phyloP scores from a whole-genome alignment of 2,113 vertebrate genomes.

The Ginglymostoma cirratum region DNA sequence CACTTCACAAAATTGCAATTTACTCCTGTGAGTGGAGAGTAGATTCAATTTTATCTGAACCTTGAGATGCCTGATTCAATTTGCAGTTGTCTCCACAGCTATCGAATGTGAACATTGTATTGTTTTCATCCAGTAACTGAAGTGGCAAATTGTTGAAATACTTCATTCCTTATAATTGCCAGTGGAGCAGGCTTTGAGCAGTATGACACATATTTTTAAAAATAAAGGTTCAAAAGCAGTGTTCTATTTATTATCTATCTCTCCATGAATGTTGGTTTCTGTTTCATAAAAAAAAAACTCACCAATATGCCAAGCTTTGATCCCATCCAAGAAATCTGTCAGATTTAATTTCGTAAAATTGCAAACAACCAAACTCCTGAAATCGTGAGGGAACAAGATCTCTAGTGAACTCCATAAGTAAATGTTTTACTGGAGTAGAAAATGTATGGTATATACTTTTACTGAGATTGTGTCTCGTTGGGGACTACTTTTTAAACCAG shows the following conservation, averaged over 20 bases:
- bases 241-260: neutral
- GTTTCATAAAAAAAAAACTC: neutral
- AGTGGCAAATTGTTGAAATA: neutral
- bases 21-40: slow-evolving; percentile 31
- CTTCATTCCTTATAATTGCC: slow-evolving; percentile 2
- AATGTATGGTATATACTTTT: neutral
- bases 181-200: neutral
- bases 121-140: neutral
- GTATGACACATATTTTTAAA: neutral
- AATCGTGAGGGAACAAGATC: neutral
- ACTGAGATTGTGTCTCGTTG: neutral
- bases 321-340: neutral
- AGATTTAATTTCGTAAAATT: neutral
- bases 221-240: neutral
- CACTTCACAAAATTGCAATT: slow-evolving; percentile 39
- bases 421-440: neutral
- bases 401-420: neutral
- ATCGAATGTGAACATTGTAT: slow-evolving; percentile 27
- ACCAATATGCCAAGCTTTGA: neutral
- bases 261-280: neutral
- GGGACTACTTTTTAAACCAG: neutral
- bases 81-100: slow-evolving; percentile 38
- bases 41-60: slow-evolving; percentile 37
- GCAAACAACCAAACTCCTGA: neutral
- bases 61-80: slow-evolving; percentile 39